These are phyloP conservation scores for Drosophila subobscura DNA, from an alignment of 1,140 invertebrate species.

Conservation along the genomic window DNA sequence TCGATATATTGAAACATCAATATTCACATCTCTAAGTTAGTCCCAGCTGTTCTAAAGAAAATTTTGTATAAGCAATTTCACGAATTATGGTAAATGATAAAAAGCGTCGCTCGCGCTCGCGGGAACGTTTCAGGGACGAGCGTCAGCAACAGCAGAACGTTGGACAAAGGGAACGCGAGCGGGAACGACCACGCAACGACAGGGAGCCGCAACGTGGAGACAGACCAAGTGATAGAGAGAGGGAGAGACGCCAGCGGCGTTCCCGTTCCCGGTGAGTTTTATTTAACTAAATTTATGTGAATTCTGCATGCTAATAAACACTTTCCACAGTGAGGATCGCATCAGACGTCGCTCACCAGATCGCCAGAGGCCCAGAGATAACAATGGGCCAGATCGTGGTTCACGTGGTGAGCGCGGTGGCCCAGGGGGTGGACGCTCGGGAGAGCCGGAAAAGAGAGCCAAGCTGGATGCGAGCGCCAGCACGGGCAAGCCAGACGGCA, in stretches of 20 bases:
- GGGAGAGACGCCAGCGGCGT: slow-evolving; percentile 76
- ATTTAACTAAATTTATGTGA: neutral
- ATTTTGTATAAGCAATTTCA: no score
- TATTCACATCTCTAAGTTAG: no score
- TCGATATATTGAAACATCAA: no score
- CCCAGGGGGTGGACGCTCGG: neutral
- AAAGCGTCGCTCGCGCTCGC: slow-evolving; percentile 85
- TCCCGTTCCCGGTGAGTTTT: slow-evolving; percentile 59
- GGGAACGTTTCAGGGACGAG: slow-evolving; percentile 81
- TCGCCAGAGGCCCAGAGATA: slow-evolving; percentile 39
- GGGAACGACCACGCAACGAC: slow-evolving; percentile 41
- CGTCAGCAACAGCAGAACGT: slow-evolving; percentile 35
- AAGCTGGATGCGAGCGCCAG: slow-evolving; percentile 38
- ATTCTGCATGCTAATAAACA: neutral
- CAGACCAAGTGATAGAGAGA: slow-evolving; percentile 56
- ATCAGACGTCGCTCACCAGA: slow-evolving; percentile 78
- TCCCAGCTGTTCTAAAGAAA: no score
- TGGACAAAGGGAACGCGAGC: slow-evolving; percentile 58
- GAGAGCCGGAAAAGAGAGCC: slow-evolving; percentile 47
- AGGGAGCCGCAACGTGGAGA: slow-evolving; percentile 56
- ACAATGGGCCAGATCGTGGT: slow-evolving; percentile 46
- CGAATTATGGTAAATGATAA: slow-evolving; percentile 84
- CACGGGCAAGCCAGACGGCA: slow-evolving; percentile 7
- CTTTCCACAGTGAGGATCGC: slow-evolving; percentile 52
- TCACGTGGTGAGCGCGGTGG: slow-evolving; percentile 14